Conservation (phyloP, 2,888 invertebrate genomes). For the Torymus texanus region DNA sequence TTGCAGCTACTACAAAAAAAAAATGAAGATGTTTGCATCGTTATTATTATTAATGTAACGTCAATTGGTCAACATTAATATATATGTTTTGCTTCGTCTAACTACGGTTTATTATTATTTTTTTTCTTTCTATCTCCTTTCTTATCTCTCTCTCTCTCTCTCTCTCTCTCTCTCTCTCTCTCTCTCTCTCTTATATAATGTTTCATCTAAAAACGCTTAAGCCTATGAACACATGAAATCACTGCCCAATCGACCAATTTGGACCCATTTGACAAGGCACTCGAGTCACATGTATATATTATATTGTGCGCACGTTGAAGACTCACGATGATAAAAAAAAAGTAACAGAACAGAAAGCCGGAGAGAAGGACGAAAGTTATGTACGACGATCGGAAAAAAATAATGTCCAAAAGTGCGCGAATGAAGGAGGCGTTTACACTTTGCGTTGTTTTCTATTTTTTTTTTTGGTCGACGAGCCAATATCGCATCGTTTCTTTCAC, state of each 20-base stretch:
- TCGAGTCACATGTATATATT: slow-evolving; percentile 62
- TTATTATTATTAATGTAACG: not conserved
- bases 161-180: not conserved
- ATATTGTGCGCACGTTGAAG: slow-evolving; percentile 35
- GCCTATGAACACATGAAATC: slow-evolving; percentile 76
- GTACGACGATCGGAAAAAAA: not conserved
- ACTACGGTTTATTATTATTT: not conserved
- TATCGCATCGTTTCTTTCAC: slow-evolving; percentile 18
- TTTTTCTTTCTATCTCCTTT: not conserved
- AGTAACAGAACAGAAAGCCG: not conserved
- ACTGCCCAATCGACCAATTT: slow-evolving; percentile 75
- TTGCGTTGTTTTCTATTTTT: not conserved
- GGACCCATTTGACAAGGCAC: slow-evolving; percentile 73
- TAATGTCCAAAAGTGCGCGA: slow-evolving; percentile 12
- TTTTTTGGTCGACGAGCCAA: slow-evolving; percentile 11
- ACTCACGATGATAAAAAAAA: slow-evolving; percentile 27
- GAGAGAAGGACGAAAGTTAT: slow-evolving; percentile 42
- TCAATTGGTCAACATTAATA: not conserved
- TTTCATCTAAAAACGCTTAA: slow-evolving; percentile 69
- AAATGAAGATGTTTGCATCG: slow-evolving; percentile 7
- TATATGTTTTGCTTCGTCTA: slow-evolving; percentile 1
- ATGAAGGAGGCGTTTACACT: not conserved
- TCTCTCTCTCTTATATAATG: slow-evolving; percentile 56
- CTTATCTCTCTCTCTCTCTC: slow-evolving; percentile 43
- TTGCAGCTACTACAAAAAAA: slow-evolving; percentile 22